Evolutionary conservation across 30 jellyfish, hydroid and myxozoan genomes (phyloP), one percentile per base, ranked within the genome.

Genomic region (Aurelia coerulea): DNA sequence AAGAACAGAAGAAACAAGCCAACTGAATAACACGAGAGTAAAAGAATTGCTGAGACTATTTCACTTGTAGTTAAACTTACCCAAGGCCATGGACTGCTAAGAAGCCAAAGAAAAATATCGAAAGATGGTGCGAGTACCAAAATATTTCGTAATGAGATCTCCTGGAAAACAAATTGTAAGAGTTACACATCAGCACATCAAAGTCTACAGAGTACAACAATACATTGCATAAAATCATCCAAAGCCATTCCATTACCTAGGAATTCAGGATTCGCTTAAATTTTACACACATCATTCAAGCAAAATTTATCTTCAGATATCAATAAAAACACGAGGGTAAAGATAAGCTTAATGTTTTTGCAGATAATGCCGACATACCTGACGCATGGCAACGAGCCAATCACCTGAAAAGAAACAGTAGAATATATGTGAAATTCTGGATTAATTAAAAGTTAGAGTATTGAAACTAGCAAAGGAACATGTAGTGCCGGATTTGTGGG

Each of bases 71-170:
- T 70, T n/a, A 1, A 18, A 87, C 97, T 67, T 49, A 92, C 98
- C 97, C 98, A 41, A 92, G 75, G 1, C 98, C 98, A 63, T 92
- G 98, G 14, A 81, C 83, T 18, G 87, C 63, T 75, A 83, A 78
- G 42, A 87, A 80, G 19, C 79, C 85, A 29, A 75, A 83, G 84
- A 92, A 92, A 23, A 42, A 50, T 2, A 92, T 60, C 31, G 95
- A 80, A 32, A 92, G 90, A 83, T 92, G 98, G 78, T 92, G 98
- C 49, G 98, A 71, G 35, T 72, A 92, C 97, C 97, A 92, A 70
- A 92, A 92, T 35, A 92, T 58, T 64, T 92, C 98, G 74, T 73
- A 92, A n/a, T 63, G 86, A 16, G 85, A 53, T 68, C 93, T 68
- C 62, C 98, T 81, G 17, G 62, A 83, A 16, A 68, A 4, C 4